These are phyloP conservation scores for Vanacampus margaritifer DNA, from an alignment of 2,113 vertebrate species.

Conservation along the genomic window DNA sequence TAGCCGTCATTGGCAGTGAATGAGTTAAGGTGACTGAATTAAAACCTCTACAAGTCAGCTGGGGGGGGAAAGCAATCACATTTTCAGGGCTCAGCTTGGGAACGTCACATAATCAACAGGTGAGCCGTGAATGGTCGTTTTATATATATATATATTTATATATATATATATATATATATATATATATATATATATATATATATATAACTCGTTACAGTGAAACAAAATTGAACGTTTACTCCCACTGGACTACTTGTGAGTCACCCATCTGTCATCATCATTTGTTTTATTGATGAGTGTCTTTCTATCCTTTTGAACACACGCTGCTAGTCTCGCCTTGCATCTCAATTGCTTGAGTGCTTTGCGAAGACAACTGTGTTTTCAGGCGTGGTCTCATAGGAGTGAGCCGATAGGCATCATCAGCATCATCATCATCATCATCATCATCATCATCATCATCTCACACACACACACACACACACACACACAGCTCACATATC, in stretches of 20 bases:
- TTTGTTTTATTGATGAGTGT: background rate
- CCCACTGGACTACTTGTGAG: background rate
- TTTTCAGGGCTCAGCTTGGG: too few relatives aligned
- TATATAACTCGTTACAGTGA: too few relatives aligned
- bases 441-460: too few relatives aligned
- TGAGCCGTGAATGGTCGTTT: too few relatives aligned
- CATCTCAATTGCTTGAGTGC: background rate
- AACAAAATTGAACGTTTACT: background rate
- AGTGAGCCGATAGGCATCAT: slow-evolving; percentile 8
- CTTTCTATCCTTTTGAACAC: background rate
- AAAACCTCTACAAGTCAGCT: too few relatives aligned
- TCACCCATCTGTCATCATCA: background rate
- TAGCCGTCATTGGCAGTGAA: too few relatives aligned
- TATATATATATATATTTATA: too few relatives aligned
- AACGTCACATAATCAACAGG: too few relatives aligned
- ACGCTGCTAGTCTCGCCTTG: background rate
- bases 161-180: too few relatives aligned
- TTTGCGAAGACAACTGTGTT: slow-evolving; percentile 4
- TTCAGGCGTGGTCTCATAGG: slow-evolving; percentile 3
- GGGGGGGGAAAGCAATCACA: too few relatives aligned
- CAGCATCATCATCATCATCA: background rate
- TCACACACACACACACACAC: background rate
- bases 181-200: too few relatives aligned
- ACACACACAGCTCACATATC: slow-evolving; percentile 35
- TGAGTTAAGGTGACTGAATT: too few relatives aligned